phyloP scores from a whole-genome alignment of 2,113 vertebrate genomes.

The Laticauda colubrina region DNA sequence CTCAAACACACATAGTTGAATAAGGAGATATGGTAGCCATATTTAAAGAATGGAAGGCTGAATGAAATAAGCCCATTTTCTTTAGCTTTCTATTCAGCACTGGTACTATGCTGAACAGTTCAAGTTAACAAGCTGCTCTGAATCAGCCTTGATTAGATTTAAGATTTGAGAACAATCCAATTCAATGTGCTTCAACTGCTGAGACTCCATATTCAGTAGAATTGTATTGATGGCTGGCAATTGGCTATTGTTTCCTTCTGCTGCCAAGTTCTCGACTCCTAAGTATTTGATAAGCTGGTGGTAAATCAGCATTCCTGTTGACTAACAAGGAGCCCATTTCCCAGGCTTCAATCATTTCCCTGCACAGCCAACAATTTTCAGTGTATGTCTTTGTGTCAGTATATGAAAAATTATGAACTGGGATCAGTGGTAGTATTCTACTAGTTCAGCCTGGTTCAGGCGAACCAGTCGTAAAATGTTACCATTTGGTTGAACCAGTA shows the following conservation, averaged over 20 bases:
- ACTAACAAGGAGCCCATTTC: not conserved
- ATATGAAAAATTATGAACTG: too few species aligned
- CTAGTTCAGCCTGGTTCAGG: too few species aligned
- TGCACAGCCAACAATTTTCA: too few species aligned
- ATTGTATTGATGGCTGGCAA: not conserved
- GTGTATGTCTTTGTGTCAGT: too few species aligned
- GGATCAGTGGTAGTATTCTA: too few species aligned
- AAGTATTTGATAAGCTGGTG: not conserved
- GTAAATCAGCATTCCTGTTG: not conserved
- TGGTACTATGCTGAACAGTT: conserved; percentile 11
- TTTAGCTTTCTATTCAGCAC: conserved; percentile 15
- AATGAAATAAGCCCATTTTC: not conserved
- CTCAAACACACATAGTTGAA: not conserved
- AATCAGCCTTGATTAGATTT: not conserved
- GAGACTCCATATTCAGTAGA: not conserved
- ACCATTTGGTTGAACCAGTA: too few species aligned
- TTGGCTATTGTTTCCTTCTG: not conserved
- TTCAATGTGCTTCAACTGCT: not conserved
- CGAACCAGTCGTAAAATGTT: too few species aligned
- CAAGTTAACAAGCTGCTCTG: not conserved
- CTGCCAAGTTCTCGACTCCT: not conserved
- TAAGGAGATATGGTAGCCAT: not conserved
- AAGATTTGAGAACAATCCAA: not conserved
- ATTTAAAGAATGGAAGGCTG: not conserved
- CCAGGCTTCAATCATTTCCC: too few species aligned